Conservation (phyloP, 2,113 vertebrate species). For the Cacatua alba region DNA sequence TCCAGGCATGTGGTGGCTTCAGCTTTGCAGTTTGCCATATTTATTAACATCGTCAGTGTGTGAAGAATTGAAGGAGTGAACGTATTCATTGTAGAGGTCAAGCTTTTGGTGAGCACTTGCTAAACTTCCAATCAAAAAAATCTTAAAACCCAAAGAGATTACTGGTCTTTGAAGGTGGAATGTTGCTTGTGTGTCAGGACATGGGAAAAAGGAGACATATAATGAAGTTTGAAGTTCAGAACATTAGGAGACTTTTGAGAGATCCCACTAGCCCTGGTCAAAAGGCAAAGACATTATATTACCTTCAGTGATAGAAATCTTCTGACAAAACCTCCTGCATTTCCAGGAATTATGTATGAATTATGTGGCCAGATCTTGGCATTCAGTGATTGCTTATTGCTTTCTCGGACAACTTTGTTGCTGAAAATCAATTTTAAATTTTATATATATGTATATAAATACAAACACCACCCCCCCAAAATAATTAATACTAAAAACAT, state of each 20-base stretch:
- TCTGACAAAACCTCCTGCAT: neutral
- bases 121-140: neutral
- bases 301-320: neutral
- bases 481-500: neutral
- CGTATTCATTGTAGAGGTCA: neutral
- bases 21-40: neutral
- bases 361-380: neutral
- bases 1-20: neutral
- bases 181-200: neutral
- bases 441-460: neutral
- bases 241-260: neutral
- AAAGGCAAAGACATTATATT: neutral
- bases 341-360: neutral
- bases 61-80: neutral
- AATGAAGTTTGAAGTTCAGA: neutral
- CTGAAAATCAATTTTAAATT: neutral
- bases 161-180: neutral
- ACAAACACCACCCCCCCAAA: neutral
- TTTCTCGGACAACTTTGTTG: neutral
- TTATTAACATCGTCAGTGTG: neutral
- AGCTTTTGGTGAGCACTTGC: neutral
- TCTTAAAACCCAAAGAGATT: neutral
- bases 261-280: neutral
- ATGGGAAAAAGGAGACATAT: neutral
- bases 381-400: neutral